A percentile compares a stretch with the other conserved stretches of the same genome.
Evolutionary conservation across 2,888 invertebrate genomes (phyloP).

Genomic region (Pristionchus maxplancki): DNA sequence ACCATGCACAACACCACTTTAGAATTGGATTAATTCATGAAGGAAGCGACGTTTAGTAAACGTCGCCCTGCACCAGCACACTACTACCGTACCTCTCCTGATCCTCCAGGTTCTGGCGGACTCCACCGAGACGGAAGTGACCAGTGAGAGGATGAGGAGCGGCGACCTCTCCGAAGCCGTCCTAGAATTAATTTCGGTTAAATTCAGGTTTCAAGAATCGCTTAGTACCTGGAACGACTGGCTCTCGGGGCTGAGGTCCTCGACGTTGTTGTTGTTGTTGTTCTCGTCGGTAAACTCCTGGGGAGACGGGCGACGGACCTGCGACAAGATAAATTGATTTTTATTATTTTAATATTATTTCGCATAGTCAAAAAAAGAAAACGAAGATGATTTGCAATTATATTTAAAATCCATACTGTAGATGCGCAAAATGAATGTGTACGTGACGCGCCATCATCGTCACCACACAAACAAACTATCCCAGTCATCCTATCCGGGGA

Average conservation of each 20-base stretch:
- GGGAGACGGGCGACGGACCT: constrained; percentile 31
- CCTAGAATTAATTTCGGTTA: not conserved
- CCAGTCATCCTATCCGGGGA: not conserved
- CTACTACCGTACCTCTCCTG: constrained; percentile 5
- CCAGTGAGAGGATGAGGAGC: constrained; percentile 44
- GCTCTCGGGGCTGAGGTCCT: constrained; percentile 16
- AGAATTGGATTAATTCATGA: no score
- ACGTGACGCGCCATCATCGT: no score
- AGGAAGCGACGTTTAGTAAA: not conserved
- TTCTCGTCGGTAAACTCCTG: not conserved
- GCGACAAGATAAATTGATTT: not conserved
- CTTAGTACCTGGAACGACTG: constrained; percentile 8
- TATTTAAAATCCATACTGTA: no score
- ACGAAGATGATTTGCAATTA: no score
- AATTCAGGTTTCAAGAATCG: not conserved
- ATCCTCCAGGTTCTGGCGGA: not conserved
- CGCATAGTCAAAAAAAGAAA: no score
- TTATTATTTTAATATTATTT: not conserved
- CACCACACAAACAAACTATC: not conserved
- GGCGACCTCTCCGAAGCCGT: constrained; percentile 48
- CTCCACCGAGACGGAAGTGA: not conserved
- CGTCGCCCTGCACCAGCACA: not conserved
- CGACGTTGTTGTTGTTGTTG: not conserved
- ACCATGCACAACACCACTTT: not conserved
- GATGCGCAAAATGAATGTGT: no score